Evolutionary conservation across 1,140 invertebrate genomes (phyloP), one percentile per base, ranked within the genome.

Genomic region (Arion vulgaris): DNA sequence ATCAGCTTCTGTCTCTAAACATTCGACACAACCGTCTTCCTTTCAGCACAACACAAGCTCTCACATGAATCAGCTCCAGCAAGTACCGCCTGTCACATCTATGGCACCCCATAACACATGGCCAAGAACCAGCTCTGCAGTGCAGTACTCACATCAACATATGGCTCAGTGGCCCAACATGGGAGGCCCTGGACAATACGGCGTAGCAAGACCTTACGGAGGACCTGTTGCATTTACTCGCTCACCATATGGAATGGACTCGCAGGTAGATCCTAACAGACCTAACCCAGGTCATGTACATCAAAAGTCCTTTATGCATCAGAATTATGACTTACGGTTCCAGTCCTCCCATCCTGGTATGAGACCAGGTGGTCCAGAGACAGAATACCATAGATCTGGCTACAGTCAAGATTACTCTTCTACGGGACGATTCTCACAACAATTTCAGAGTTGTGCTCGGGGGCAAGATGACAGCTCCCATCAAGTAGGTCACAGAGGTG

Each of bases 131-230:
- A 32, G 17, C 62, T 32, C 28, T 0, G 28, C 62, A 66, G 62
- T 23, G 19, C 62, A 66, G 62, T 66, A 66, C 62, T 66, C 62
- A 66, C 62, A 28, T 32, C 62, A 66, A 32, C 62, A 66, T 66
- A 32, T 66, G n/a, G 28, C 7, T 17, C 62, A 66, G 62, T 66
- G 62, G 62, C 4, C 62, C n/a, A 66, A 66, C 28, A 66, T 66
- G 62, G 62, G 62, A 28, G 62, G 62, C 28, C 62, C 62, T 15
- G 11, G n/a, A 66, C 62, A 66, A 32, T 66, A 66, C 62, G 26
- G 26, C 26, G 7, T 66, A 28, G 19, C n/a, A n/a, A 23, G 62
- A 32, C 28, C 62, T 66, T 66, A 66, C 17, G 62, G 62, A 17
- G 62, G 62, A 5, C 62, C 62, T 66, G n/a, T 1, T 15, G 11